A percentile compares a stretch with the other conserved stretches of the same genome.
These are phyloP conservation scores for Cyclopterus lumpus DNA, from an alignment of 2,797 vertebrate genomes.

Conservation along the genomic window DNA sequence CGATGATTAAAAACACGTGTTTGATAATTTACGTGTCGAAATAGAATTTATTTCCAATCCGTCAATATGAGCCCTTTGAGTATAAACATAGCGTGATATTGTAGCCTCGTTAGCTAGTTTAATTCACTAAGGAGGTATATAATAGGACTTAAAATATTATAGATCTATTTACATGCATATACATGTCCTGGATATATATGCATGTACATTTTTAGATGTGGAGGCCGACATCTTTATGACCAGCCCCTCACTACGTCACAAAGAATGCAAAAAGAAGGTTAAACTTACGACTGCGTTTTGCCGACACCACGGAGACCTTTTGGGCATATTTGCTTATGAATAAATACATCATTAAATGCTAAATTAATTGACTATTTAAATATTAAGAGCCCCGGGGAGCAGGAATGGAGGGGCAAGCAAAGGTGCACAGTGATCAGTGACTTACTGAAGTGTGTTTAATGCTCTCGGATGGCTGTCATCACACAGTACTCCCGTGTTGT, in stretches of 20 bases:
- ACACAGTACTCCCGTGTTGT: neutral
- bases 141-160: neutral
- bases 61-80: neutral
- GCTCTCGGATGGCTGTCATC: neutral
- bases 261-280: too few relatives aligned
- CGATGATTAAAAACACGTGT: neutral
- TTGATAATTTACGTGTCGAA: neutral
- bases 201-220: neutral
- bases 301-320: conserved; percentile 37
- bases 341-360: conserved; percentile 65
- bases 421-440: neutral
- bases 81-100: rapidly evolving
- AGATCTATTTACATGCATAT: neutral
- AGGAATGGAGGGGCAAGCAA: conserved; percentile 22
- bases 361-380: conserved; percentile 54
- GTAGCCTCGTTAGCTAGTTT: neutral
- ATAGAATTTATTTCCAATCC: too few relatives aligned
- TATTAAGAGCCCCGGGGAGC: conserved; percentile 24
- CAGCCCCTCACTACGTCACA: neutral
- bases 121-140: neutral
- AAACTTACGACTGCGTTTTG: conserved; percentile 16
- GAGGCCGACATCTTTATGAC: too few relatives aligned
- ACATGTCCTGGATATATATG: neutral
- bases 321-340: conserved; percentile 48
- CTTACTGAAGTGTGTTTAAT: neutral